Conservation (phyloP, 2,113 vertebrate genomes). For the Crotalus helleri region DNA sequence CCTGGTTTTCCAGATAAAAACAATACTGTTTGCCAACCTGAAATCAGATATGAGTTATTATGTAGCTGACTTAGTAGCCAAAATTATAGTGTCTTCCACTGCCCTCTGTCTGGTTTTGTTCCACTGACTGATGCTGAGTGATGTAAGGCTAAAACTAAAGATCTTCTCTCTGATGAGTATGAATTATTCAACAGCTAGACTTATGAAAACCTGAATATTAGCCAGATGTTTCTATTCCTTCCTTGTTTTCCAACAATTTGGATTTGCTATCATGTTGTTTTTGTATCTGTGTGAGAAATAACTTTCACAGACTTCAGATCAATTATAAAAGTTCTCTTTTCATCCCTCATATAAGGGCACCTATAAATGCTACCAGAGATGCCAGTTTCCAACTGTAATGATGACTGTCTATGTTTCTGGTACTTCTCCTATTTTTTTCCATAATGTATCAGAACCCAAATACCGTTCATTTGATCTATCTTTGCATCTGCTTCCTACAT, state of each 20-base stretch:
- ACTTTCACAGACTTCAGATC: background rate
- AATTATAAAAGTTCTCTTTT: background rate
- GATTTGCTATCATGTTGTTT: background rate
- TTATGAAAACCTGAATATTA: background rate
- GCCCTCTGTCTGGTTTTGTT: background rate
- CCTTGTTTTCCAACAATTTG: background rate
- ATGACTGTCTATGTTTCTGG: background rate
- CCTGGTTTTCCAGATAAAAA: background rate
- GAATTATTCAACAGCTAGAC: background rate
- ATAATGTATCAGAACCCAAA: background rate
- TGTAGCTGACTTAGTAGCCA: background rate
- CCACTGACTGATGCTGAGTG: background rate
- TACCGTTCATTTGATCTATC: background rate
- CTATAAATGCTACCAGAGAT: background rate
- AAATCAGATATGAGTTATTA: background rate
- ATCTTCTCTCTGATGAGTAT: background rate
- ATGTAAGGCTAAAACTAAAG: background rate
- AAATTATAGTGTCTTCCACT: background rate
- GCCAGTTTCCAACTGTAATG: background rate
- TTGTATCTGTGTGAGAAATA: background rate
- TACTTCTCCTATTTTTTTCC: background rate
- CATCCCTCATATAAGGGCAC: background rate
- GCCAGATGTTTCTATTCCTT: background rate
- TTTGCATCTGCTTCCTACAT: background rate
- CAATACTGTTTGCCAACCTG: background rate